A percentile compares a stretch with the other conserved stretches of the same genome.
Conservation (phyloP, 1,140 invertebrate species). For the Aradophagus sp. region DNA sequence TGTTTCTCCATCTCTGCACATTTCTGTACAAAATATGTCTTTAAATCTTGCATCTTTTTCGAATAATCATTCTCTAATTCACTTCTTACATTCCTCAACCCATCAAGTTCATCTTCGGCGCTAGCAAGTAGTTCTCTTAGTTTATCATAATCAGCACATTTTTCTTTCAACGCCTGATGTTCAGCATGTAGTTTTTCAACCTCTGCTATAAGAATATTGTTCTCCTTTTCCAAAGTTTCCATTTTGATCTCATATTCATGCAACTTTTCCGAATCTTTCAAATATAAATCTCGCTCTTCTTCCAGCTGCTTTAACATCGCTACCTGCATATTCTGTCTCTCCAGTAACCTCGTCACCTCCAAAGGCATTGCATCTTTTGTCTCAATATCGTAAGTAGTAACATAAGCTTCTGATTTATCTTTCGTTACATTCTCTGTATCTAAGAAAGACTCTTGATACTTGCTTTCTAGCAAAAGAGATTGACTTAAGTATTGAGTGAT, state of each 20-base stretch:
- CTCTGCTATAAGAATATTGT: conserved; percentile 46
- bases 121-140: conserved; percentile 67
- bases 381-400: conserved; percentile 31
- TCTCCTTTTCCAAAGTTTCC: conserved; percentile 53
- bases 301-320: conserved; percentile 52
- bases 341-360: conserved; percentile 33
- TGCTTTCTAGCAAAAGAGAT: conserved; percentile 73
- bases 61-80: conserved; percentile 79
- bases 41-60: conserved; percentile 84
- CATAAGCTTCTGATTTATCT: conserved; percentile 36
- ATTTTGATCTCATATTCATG: conserved; percentile 47
- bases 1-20: conserved; percentile 85
- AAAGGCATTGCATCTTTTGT: conserved; percentile 45
- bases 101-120: conserved; percentile 72
- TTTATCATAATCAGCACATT: conserved; percentile 58
- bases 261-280: conserved; percentile 40
- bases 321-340: conserved; percentile 27
- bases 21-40: conserved; percentile 85
- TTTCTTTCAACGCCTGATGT: conserved; percentile 65
- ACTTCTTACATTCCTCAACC: conserved; percentile 74
- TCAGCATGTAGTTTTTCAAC: conserved; percentile 61
- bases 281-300: conserved; percentile 44
- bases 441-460: conserved; percentile 57
- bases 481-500: conserved; percentile 78
- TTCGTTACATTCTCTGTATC: conserved; percentile 19